Percentiles rank a stretch among this genome's conserved stretches.
Evolutionary conservation across 2,113 vertebrate species (phyloP).

Genomic region (Colius striatus): DNA sequence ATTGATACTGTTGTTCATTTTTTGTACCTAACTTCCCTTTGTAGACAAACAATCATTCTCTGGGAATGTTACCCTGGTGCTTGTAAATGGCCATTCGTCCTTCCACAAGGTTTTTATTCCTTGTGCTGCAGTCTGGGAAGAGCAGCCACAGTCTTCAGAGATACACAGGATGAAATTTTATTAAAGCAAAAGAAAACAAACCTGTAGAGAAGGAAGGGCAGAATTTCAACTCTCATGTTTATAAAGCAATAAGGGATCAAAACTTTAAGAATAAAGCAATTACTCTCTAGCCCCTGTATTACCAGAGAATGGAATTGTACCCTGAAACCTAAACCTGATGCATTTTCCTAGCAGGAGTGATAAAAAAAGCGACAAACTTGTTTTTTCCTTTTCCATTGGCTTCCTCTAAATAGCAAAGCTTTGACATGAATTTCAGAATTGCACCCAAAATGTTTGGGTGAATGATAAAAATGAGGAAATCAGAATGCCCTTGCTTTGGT

Average conservation of each 20-base stretch:
- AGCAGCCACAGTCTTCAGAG: background rate
- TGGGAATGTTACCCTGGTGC: slow-evolving; percentile 30
- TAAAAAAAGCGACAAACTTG: background rate
- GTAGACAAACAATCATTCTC: background rate
- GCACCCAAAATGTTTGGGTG: background rate
- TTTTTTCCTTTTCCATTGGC: background rate
- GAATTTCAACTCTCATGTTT: background rate
- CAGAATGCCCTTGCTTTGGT: background rate
- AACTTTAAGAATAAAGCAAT: background rate
- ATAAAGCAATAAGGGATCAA: background rate
- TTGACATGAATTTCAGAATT: background rate
- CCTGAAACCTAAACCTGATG: background rate
- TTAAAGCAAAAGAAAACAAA: background rate
- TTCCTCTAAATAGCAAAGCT: background rate
- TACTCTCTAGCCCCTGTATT: background rate
- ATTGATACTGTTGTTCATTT: background rate
- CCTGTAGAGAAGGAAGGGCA: background rate
- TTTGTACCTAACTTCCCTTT: background rate
- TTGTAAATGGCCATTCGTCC: background rate
- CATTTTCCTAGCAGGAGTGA: background rate
- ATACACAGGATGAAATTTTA: background rate
- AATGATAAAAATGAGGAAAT: background rate
- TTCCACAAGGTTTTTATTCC: slow-evolving; percentile 11
- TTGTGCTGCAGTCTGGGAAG: background rate
- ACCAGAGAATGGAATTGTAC: background rate